Evolutionary conservation across 1,140 invertebrate species (phyloP), one percentile per base, ranked within the genome.

Genomic region (Holotrichia oblita): DNA sequence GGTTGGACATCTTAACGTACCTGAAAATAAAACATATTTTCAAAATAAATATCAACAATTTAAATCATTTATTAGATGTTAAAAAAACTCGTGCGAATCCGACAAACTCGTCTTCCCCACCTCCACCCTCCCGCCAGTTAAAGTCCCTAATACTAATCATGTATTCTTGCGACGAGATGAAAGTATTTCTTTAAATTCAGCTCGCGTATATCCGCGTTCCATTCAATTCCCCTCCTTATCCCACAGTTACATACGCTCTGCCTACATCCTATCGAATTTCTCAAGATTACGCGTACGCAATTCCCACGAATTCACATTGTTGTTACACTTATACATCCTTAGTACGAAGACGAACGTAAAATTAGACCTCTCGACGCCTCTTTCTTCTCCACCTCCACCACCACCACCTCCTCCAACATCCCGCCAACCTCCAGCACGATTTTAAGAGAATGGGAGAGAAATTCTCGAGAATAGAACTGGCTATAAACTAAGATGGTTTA

Each of bases 181-280:
- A 34, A 34, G 27, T 55, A 55, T 55, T 55, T 34, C 27, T 55
- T 55, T 55, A 55, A 55, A 55, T 55, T 55, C 48, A 34, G 27
- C 27, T 55, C 48, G 48, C 48, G 48, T 55, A 17, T 55, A 55
- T 55, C 48, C 14, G 14, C 48, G 48, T 55, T 55, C 48, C 12
- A 55, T 55, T 55, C 48, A 55, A 55, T 55, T 55, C 48, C 27
- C 27, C 6, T 55, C 17, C 48, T 17, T 14, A 55, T 6, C 6
- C 14, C 48, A 17, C 17, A 14, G 42, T 14, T 44, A 44, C 9
- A 9, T 9, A 44, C 42, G 42, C 42, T 9, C 42, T 55, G 14
- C 48, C 48, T 14, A 0, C 48, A 17, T 17, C 10, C 44, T 55
- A 55, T 55, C 48, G 48, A 55, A 55, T 55, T n/a, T 55, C 48